A percentile compares a stretch with the other conserved stretches of the same genome.
Conservation (phyloP, 2,797 vertebrate species). For the Coilia nasus region DNA sequence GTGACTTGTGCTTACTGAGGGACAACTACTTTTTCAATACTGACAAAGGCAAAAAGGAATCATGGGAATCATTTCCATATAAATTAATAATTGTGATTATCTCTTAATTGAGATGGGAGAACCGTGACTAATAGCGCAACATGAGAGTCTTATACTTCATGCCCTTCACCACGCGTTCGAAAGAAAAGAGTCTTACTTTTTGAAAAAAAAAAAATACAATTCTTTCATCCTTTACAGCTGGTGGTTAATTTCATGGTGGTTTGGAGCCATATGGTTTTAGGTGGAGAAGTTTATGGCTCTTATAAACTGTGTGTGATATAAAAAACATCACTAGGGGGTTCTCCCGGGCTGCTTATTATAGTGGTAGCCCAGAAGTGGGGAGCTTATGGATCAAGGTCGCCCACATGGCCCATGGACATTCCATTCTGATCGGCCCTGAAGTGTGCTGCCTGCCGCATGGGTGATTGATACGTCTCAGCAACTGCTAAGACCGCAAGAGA, state of each 20-base stretch:
- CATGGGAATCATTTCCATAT: conserved; percentile 45
- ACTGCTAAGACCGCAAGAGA: neutral
- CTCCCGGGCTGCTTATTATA: neutral
- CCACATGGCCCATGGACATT: neutral
- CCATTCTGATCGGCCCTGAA: neutral
- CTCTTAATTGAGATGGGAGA: conserved; percentile 35
- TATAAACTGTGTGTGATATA: conserved; percentile 59
- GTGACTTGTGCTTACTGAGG: conserved; percentile 18
- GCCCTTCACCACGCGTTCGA: conserved; percentile 5
- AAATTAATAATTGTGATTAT: conserved; percentile 44
- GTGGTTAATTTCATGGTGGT: conserved; percentile 57
- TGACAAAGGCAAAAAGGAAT: conserved; percentile 9
- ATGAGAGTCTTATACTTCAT: neutral
- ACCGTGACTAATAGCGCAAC: neutral
- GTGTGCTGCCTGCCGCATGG: neutral
- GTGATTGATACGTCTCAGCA: neutral
- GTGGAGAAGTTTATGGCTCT: conserved; percentile 54
- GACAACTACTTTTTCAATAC: neutral
- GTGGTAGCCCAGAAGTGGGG: neutral
- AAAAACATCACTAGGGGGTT: neutral
- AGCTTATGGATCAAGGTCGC: conserved; percentile 55
- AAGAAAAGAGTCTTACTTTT: neutral
- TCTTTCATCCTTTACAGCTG: conserved; percentile 38
- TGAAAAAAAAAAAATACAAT: neutral
- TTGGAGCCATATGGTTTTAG: conserved; percentile 54